Base-by-base conservation (phyloP, 2,113 vertebrate genomes). In the Neomonachus schauinslandi region DNA sequence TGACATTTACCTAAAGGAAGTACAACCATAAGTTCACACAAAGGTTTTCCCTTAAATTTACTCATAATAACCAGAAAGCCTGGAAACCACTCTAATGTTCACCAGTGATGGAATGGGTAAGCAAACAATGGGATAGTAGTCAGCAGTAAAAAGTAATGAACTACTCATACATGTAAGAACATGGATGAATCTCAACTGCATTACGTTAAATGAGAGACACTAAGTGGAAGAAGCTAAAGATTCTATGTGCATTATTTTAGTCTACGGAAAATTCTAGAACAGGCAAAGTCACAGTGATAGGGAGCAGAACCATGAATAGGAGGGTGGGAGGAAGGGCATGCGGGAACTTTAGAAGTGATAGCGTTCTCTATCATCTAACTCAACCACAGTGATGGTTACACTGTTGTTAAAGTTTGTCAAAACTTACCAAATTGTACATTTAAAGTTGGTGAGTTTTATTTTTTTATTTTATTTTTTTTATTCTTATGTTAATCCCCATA, bases 131-230 rank as follows among this genome's bases (percentile, higher is more conserved):
- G 69, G 67, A 26, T 42, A n/a, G 10, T 18, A 46, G 69, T 19
- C n/a, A 42, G 81, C 16, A 61, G 12, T n/a, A 31, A 74, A 63
- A 72, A 57, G 2, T 3, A 26, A 49, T 7, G 2, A 10, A 18
- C 5, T 19, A 3, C 26, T 51, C 21, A 69, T 1, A 1, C 9
- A 0, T 22, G 39, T 36, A 49, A 31, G 39, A 49, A 36, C 15
- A 7, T 5, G 39, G 85, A 1, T 1, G 28, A n/a, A 14, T 88
- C 59, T 61, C 51, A 42, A 53, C 13, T 2, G 69, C 10, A 15
- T 33, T 49, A 22, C 0, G 6, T 83, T 61, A 55, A 42, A 26
- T 1, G 21, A 26, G 24, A 77, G 74, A 67, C 24, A 42, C 26
- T 3, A 3, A 39, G 21, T 51, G 46, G 22, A 71, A 49, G 65